Evolutionary conservation across 1,140 invertebrate genomes (phyloP), one percentile per base, ranked within the genome.

Genomic region (Trichogramma pretiosum): DNA sequence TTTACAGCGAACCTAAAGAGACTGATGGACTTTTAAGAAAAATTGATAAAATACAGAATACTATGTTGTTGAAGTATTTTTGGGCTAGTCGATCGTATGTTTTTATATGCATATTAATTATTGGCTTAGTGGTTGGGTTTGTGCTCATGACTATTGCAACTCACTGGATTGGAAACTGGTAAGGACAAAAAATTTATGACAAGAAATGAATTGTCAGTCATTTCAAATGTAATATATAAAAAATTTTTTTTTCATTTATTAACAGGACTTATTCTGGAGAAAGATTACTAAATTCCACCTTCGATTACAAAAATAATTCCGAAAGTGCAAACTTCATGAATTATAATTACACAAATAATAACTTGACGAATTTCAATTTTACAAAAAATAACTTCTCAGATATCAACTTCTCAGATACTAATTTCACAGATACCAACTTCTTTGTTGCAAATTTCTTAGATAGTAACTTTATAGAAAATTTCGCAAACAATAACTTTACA

Each of bases 161-260:
- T 61, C 81, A 75, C 58, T 82, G 76, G 76, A 69, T 81, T 3
- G 68, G 74, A 9, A 67, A 69, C 47, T 83, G 62, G 62, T 59
- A 38, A 46, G 26, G n/a, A n/a, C n/a, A n/a, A n/a, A n/a, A n/a
- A 49, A n/a, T 39, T 10, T 3, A 16, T 18, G 11, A 35, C 14
- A 9, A 17, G 7, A 35, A 35, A 8, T 17, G 5, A 5, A 11
- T 14, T 14, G 16, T 18, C 19, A 17, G 3, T 19, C 21, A 17
- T 19, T 1, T 19, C 35, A 17, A 13, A 36, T 10, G 16, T 33
- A 19, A 36, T 19, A 16, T 10, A 37, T 19, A 56, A 57, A n/a
- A n/a, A n/a, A n/a, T n/a, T n/a, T n/a, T n/a, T n/a, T n/a, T n/a
- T n/a, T n/a, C n/a, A n/a, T n/a, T n/a, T n/a, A n/a, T n/a, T 36